Conservation (phyloP, 2,888 invertebrate species). For the Tachina grossa region DNA sequence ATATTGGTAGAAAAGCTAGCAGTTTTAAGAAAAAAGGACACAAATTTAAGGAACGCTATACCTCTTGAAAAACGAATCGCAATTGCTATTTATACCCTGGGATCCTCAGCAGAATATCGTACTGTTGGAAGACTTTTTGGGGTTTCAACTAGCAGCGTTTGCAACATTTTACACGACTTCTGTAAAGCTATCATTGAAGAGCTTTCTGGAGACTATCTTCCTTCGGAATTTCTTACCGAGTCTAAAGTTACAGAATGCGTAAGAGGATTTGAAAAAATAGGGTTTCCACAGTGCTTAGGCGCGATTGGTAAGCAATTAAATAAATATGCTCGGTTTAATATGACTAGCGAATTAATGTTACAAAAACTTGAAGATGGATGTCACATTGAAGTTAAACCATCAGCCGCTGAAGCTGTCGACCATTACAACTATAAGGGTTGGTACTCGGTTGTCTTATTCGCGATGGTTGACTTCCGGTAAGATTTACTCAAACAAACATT, state of each 20-base stretch:
- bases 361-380: conserved; percentile 36
- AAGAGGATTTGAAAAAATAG: conserved; percentile 44
- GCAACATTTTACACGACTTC: conserved; percentile 35
- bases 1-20: conserved; percentile 26
- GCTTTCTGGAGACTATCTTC: conserved; percentile 30
- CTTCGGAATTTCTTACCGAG: not conserved
- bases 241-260: conserved; percentile 37
- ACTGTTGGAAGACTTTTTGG: conserved; percentile 50
- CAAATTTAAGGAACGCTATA: conserved; percentile 25
- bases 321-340: not conserved
- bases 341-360: not conserved
- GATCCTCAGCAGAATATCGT: conserved; percentile 54
- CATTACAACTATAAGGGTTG: conserved; percentile 53
- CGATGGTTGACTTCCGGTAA: conserved; percentile 34
- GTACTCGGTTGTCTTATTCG: conserved; percentile 23
- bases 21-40: conserved; percentile 37
- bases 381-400: conserved; percentile 50
- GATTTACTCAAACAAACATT: not conserved
- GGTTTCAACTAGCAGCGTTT: conserved; percentile 29
- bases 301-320: conserved; percentile 31
- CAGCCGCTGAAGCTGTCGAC: conserved; percentile 37
- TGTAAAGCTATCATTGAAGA: conserved; percentile 24
- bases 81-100: conserved; percentile 46
- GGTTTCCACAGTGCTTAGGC: conserved; percentile 36
- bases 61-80: conserved; percentile 51